phyloP scores from a whole-genome alignment of 92 coral and sea anemone species.

The Pocillopora meandrina region DNA sequence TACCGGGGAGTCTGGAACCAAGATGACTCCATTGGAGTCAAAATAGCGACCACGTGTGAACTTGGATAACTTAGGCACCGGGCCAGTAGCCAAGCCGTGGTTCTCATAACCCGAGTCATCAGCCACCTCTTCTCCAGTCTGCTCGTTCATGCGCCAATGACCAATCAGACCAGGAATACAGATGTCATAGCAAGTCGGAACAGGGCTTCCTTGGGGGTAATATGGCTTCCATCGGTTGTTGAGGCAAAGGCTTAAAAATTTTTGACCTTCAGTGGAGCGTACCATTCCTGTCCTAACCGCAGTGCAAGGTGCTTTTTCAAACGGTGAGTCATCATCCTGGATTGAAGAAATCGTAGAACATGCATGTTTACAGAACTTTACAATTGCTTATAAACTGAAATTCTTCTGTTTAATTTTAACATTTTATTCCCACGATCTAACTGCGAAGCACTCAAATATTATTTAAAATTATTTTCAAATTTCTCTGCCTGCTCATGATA shows the following conservation, averaged over 20 bases:
- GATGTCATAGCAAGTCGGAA: constrained; percentile 32
- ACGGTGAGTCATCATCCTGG: background rate
- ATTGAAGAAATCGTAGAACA: too few species aligned
- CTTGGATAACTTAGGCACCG: constrained; percentile 57
- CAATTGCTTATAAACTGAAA: too few species aligned
- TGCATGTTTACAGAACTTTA: too few species aligned
- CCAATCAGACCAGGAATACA: constrained; percentile 56
- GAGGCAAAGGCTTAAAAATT: constrained; percentile 36
- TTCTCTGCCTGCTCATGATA: too few species aligned
- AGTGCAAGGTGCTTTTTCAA: constrained; percentile 52
- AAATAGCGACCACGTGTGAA: constrained; percentile 78
- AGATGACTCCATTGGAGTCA: constrained; percentile 48
- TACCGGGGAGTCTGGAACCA: constrained; percentile 42
- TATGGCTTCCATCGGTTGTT: constrained; percentile 51
- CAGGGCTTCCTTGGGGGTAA: constrained; percentile 14
- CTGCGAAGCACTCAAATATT: too few species aligned
- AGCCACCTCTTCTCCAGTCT: constrained; percentile 64
- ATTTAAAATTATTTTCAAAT: too few species aligned
- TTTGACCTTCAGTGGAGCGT: constrained; percentile 25
- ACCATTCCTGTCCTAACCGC: constrained; percentile 50
- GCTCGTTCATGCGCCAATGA: constrained; percentile 86
- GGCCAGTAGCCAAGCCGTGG: constrained; percentile 62
- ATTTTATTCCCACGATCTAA: too few species aligned
- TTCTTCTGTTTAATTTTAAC: too few species aligned
- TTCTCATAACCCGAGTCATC: constrained; percentile 79